Base-by-base conservation (phyloP, 2,797 vertebrate species). In the Gymnothorax reevesii region DNA sequence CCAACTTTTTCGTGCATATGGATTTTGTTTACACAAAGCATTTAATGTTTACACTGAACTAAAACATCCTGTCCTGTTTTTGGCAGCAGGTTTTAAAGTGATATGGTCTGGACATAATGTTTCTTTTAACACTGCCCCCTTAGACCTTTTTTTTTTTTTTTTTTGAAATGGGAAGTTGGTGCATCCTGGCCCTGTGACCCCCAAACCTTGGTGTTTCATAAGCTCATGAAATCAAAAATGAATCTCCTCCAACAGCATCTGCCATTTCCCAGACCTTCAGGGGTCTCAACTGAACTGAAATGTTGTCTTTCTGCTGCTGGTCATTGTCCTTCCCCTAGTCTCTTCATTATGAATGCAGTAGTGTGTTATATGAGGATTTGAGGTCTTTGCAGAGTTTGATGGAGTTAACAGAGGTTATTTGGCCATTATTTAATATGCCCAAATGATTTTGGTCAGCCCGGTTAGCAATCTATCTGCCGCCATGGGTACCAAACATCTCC, bases 221-320 rank as follows among this genome's bases (percentile, higher is more conserved):
- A 55, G 22, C 54, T 80, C 22, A n/a, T 52, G 55, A 80, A 54
- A 80, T 49, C 54, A 49, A 20, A 79, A 49, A 54, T 79, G 75
- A n/a, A 22, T 54, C 55, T 80, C 55, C 49, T 80, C 77, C 17
- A n/a, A 49, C 22, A 52, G n/a, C 20, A n/a, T 54, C 13, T 4
- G 10, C 22, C n/a, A 80, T 80, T 79, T 54, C 75, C 42, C 42
- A 52, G 75, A 52, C 75, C 77, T 80, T 9, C 6, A 80, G 22
- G 77, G 52, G 49, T 80, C 77, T 80, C 20, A 12, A 80, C 27
- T 83, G 57, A 62, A 83, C 57, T 64, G 52, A 55, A 83, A 83
- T 83, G 52, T 83, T 77, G 17, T 80, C 52, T 80, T 80, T 8
- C 55, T 55, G 77, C 77, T 80, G 77, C 77, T 80, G 77, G 49